Percentiles rank a stretch among this genome's conserved stretches.
These are phyloP conservation scores for Poecile atricapillus DNA, from an alignment of 2,113 vertebrate genomes.

Conservation along the genomic window DNA sequence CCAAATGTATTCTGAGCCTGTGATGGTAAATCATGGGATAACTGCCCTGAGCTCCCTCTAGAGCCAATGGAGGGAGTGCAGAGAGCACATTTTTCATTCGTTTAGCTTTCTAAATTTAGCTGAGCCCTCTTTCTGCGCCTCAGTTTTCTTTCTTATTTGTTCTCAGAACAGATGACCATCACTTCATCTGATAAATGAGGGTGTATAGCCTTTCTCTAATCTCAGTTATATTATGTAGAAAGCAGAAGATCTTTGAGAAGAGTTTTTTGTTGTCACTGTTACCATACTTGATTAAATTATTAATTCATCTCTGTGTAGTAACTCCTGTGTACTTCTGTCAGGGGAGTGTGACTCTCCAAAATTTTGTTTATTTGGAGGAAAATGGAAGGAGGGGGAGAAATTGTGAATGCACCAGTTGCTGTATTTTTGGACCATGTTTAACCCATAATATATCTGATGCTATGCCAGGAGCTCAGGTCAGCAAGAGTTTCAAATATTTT, in stretches of 20 bases:
- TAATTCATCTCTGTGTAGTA: neutral
- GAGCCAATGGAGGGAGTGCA: neutral
- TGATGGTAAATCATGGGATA: neutral
- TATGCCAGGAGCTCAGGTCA: neutral
- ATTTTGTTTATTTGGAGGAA: neutral
- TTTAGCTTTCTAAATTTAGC: neutral
- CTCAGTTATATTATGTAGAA: neutral
- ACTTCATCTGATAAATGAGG: neutral
- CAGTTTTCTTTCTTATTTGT: neutral
- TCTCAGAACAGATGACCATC: neutral
- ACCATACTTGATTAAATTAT: neutral
- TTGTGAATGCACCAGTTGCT: neutral
- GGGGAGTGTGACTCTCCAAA: neutral
- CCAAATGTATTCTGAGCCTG: neutral
- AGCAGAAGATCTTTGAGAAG: neutral
- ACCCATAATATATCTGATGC: neutral
- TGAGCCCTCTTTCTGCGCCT: neutral
- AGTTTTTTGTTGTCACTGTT: neutral
- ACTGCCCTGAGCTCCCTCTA: neutral
- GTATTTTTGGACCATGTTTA: neutral
- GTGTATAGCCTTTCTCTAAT: neutral
- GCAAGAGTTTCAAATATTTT: neutral
- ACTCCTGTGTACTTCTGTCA: neutral
- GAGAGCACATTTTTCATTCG: neutral
- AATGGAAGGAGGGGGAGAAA: neutral